A percentile compares a stretch with the other conserved stretches of the same genome.
Evolutionary conservation across 2,113 vertebrate species (phyloP).

Genomic region (Cervus canadensis): DNA sequence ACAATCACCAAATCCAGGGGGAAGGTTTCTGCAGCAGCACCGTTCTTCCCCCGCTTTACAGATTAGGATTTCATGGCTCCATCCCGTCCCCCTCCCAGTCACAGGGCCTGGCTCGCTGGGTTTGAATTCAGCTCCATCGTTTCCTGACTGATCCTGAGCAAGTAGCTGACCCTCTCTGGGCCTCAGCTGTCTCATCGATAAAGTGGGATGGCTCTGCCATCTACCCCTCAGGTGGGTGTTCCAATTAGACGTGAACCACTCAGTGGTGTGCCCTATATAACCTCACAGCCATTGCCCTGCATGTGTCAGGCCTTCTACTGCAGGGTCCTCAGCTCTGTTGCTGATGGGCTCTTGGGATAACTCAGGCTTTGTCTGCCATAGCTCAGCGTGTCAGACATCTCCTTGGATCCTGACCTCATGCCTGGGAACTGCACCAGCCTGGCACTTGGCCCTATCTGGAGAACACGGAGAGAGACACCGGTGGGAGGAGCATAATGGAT

Average conservation of each 20-base stretch:
- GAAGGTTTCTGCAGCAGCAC: accelerated
- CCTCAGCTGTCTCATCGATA: not conserved
- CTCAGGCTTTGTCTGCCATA: not conserved
- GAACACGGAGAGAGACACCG: not conserved
- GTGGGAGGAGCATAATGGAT: no score
- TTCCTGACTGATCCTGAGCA: not conserved
- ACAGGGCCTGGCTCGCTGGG: not conserved
- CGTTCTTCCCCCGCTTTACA: not conserved
- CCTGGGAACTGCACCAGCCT: not conserved
- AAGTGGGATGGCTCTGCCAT: not conserved
- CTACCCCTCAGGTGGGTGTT: not conserved
- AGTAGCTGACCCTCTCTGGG: not conserved
- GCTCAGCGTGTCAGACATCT: not conserved
- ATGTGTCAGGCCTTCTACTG: not conserved
- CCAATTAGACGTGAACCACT: not conserved
- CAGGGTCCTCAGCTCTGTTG: not conserved
- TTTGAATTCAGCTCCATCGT: not conserved
- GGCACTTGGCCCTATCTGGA: not conserved
- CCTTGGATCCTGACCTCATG: not conserved
- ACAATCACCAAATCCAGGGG: not conserved
- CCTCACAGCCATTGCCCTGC: not conserved
- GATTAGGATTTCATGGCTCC: not conserved
- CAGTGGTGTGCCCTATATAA: not conserved
- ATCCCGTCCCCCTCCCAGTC: not conserved
- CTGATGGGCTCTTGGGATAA: not conserved